Percentiles rank a stretch among this genome's conserved stretches.
phyloP scores from a whole-genome alignment of 1,140 invertebrate genomes.

The Drosophila leontia region DNA sequence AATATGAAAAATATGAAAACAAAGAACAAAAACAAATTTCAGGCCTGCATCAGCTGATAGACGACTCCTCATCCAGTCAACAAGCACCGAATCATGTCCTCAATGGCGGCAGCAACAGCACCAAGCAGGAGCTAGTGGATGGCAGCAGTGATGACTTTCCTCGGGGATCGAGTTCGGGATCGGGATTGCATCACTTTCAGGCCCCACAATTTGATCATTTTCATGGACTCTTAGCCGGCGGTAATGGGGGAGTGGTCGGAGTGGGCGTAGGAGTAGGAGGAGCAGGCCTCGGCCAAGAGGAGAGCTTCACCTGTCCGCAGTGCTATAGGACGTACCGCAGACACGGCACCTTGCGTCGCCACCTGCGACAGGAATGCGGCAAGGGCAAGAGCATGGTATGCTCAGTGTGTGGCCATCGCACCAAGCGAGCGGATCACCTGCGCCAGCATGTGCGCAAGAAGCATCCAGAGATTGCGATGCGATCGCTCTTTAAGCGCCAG shows the following conservation, averaged over 20 bases:
- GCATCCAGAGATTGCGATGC: constrained; percentile 85
- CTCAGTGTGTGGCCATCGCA: constrained; percentile 85
- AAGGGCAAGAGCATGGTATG: constrained; percentile 86
- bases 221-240: constrained; percentile 42
- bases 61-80: constrained; percentile 55
- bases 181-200: constrained; percentile 47
- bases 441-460: constrained; percentile 84
- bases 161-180: constrained; percentile 42
- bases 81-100: constrained; percentile 40
- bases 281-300: constrained; percentile 49
- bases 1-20: constrained; percentile 59
- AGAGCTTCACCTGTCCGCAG: constrained; percentile 86
- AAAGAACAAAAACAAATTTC: constrained; percentile 82
- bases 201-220: constrained; percentile 68
- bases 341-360: constrained; percentile 86
- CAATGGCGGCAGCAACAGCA: constrained; percentile 36
- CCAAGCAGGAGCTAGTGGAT: constrained; percentile 51
- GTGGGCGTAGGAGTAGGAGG: not conserved
- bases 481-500: constrained; percentile 75
- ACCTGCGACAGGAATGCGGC: constrained; percentile 86
- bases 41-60: constrained; percentile 61
- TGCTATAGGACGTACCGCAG: constrained; percentile 87
- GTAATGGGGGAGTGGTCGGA: constrained; percentile 14
- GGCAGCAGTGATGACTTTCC: constrained; percentile 53
- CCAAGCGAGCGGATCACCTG: constrained; percentile 86